Evolutionary conservation across 2,888 invertebrate genomes (phyloP).

Genomic region (Pycnomerus fuliginosus): DNA sequence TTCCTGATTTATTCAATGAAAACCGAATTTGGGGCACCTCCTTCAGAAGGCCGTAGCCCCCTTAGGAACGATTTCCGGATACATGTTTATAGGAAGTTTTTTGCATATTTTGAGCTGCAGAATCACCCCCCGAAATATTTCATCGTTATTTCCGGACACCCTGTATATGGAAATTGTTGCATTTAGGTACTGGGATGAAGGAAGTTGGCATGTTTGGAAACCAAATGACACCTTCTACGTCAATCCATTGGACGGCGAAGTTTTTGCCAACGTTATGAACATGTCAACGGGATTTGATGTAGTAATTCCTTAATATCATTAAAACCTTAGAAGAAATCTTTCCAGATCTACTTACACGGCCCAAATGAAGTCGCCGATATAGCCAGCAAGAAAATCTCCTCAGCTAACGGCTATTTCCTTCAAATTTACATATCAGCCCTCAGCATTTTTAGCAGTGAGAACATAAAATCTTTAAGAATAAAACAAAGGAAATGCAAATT

Average conservation of each 20-base stretch:
- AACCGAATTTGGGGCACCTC: too few relatives aligned
- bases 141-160: too few relatives aligned
- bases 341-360: slow-evolving; percentile 64
- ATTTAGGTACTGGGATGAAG: slow-evolving; percentile 61
- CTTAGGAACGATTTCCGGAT: too few relatives aligned
- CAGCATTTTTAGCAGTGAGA: slow-evolving; percentile 46
- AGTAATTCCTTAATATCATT: slow-evolving; percentile 41
- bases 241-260: slow-evolving; percentile 72
- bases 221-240: slow-evolving; percentile 58
- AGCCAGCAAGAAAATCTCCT: slow-evolving; percentile 52
- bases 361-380: slow-evolving; percentile 68
- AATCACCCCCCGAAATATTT: too few relatives aligned
- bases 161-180: too few relatives aligned
- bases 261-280: slow-evolving; percentile 73
- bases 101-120: too few relatives aligned
- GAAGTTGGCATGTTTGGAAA: slow-evolving; percentile 57
- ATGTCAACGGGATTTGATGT: slow-evolving; percentile 67
- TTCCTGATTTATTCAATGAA: too few relatives aligned
- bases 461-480: slow-evolving; percentile 53
- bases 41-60: too few relatives aligned
- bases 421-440: slow-evolving; percentile 46
- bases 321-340: slow-evolving; percentile 12
- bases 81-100: too few relatives aligned
- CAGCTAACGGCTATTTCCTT: slow-evolving; percentile 44
- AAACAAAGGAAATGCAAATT: slow-evolving; percentile 70